phyloP scores from a whole-genome alignment of 1,140 invertebrate genomes.

The Diorhabda carinulata region DNA sequence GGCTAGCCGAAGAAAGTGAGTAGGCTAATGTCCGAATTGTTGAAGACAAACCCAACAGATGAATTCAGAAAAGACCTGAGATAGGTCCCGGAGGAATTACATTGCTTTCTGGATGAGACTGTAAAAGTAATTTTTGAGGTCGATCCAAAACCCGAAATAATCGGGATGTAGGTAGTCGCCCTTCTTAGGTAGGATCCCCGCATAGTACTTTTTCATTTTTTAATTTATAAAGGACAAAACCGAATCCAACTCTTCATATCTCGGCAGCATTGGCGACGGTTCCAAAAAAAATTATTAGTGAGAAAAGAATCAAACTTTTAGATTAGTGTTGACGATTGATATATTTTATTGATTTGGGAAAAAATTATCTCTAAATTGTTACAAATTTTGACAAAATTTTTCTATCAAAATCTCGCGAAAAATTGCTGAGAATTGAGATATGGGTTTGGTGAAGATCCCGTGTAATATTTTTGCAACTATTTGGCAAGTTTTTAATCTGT shows the following conservation, averaged over 20 bases:
- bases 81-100: constrained; percentile 43
- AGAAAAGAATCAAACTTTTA: constrained; percentile 20
- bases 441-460: background rate
- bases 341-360: constrained; percentile 16
- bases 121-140: constrained; percentile 50
- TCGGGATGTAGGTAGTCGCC: constrained; percentile 38
- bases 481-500: constrained; percentile 31
- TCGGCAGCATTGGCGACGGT: background rate
- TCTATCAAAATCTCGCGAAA: constrained; percentile 5
- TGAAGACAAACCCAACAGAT: constrained; percentile 45
- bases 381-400: constrained; percentile 13
- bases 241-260: constrained; percentile 6
- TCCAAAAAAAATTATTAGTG: constrained; percentile 11
- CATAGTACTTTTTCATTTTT: constrained; percentile 28
- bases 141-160: constrained; percentile 39
- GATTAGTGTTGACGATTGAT: constrained; percentile 15
- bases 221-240: constrained; percentile 8
- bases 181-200: constrained; percentile 44
- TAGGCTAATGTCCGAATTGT: constrained; percentile 39
- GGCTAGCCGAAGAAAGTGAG: constrained; percentile 23
- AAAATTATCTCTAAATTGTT: constrained; percentile 19
- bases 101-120: constrained; percentile 49
- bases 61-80: constrained; percentile 46
- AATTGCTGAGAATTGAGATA: background rate
- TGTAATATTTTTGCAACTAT: constrained; percentile 30